Conservation (phyloP, 2,888 invertebrate species). For the Beris chalybata region DNA sequence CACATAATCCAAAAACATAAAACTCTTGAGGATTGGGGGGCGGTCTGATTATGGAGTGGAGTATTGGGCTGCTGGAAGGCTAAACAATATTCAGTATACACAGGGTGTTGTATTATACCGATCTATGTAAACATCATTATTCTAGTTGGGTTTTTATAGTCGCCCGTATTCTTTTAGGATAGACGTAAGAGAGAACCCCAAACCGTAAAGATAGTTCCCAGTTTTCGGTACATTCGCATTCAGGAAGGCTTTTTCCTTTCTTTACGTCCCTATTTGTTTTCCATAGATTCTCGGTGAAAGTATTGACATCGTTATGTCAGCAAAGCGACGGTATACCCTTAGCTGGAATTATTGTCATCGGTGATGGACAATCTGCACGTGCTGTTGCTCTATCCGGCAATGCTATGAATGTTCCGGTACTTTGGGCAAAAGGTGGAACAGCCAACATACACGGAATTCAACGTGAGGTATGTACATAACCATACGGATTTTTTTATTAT, state of each 20-base stretch:
- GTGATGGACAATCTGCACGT: slow-evolving; percentile 47
- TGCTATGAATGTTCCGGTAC: slow-evolving; percentile 46
- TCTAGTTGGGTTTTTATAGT: slow-evolving; percentile 9
- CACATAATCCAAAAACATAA: no score
- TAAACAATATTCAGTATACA: no score
- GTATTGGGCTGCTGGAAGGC: no score
- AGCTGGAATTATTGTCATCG: slow-evolving; percentile 45
- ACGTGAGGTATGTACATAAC: slow-evolving; percentile 42
- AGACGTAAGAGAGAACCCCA: background rate
- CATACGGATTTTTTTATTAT: slow-evolving; percentile 6
- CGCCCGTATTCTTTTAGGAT: no score
- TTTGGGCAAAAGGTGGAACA: slow-evolving; percentile 47
- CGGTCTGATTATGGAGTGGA: no score
- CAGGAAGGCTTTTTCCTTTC: background rate
- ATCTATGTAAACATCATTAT: slow-evolving; percentile 7
- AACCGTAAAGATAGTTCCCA: background rate
- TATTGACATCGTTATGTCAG: slow-evolving; percentile 45
- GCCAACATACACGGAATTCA: slow-evolving; percentile 44
- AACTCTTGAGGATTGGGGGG: no score
- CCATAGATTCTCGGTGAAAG: slow-evolving; percentile 45
- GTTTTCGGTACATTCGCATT: background rate
- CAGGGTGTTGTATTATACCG: no score
- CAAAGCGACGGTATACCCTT: slow-evolving; percentile 44
- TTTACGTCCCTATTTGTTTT: slow-evolving; percentile 8
- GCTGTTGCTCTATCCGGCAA: slow-evolving; percentile 45